These are phyloP conservation scores for Gandaritis pyraliata DNA, from an alignment of 2,888 invertebrate species.

Conservation along the genomic window DNA sequence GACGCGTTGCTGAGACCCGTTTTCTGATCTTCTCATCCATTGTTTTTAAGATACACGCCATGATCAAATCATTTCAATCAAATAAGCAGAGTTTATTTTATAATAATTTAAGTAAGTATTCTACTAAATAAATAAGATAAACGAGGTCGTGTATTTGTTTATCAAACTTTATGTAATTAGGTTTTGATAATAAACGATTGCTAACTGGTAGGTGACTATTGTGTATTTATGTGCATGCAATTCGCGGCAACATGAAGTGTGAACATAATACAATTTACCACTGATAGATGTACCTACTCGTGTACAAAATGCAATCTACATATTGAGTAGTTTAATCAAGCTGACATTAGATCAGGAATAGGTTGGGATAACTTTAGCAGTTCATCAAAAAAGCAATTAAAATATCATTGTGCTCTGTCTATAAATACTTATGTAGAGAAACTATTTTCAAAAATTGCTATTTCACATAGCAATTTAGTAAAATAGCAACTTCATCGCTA, in stretches of 20 bases:
- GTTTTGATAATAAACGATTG: background rate
- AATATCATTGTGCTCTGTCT: no score
- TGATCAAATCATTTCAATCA: background rate
- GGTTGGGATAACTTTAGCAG: background rate
- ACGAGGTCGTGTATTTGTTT: no score
- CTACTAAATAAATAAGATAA: background rate
- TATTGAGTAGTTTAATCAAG: constrained; percentile 27
- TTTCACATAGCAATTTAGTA: no score
- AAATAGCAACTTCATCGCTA: no score
- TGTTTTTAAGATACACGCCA: no score
- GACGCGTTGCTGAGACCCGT: no score
- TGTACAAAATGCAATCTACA: constrained; percentile 28
- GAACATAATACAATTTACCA: constrained; percentile 7
- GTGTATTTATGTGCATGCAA: constrained; percentile 1
- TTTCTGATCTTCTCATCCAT: no score
- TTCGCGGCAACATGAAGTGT: constrained; percentile 8
- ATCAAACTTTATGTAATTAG: background rate
- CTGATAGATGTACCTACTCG: background rate
- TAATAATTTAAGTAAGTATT: background rate
- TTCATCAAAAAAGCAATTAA: no score
- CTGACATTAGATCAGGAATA: constrained; percentile 17
- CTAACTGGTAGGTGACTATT: background rate
- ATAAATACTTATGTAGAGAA: no score
- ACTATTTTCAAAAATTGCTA: no score
- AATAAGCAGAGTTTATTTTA: background rate